Percentiles rank a stretch among this genome's conserved stretches.
Conservation (phyloP, 1,140 invertebrate species). For the Dreissena polymorpha region DNA sequence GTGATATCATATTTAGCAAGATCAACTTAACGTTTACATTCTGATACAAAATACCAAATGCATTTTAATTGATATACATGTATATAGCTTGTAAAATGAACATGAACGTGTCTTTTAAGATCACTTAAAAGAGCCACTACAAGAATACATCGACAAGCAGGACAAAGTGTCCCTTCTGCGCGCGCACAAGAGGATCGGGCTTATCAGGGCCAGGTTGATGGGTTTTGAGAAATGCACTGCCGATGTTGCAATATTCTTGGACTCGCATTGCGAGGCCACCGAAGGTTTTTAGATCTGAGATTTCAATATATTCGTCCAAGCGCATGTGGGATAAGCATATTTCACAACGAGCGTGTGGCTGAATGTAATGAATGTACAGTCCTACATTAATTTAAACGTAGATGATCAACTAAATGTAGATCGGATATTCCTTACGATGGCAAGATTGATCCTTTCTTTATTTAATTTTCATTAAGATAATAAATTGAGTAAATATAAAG, state of each 20-base stretch:
- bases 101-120: constrained; percentile 81
- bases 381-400: too few species aligned
- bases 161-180: constrained; percentile 94
- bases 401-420: too few species aligned
- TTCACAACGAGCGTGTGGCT: constrained; percentile 84
- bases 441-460: too few species aligned
- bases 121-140: constrained; percentile 94
- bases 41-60: too few species aligned
- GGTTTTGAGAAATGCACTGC: constrained; percentile 92
- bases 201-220: constrained; percentile 94
- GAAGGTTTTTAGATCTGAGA: constrained; percentile 79
- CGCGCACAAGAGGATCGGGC: constrained; percentile 81
- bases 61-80: too few species aligned
- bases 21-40: too few species aligned
- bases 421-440: too few species aligned
- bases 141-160: constrained; percentile 93
- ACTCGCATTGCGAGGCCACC: constrained; percentile 98
- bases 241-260: constrained; percentile 95
- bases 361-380: too few species aligned
- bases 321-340: constrained; percentile 96
- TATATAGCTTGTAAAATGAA: neutral
- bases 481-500: too few species aligned
- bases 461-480: too few species aligned
- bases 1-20: too few species aligned
- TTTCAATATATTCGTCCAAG: constrained; percentile 88